These are phyloP conservation scores for Enteromius anoplus DNA, from an alignment of 2,797 vertebrate species.

Conservation along the genomic window DNA sequence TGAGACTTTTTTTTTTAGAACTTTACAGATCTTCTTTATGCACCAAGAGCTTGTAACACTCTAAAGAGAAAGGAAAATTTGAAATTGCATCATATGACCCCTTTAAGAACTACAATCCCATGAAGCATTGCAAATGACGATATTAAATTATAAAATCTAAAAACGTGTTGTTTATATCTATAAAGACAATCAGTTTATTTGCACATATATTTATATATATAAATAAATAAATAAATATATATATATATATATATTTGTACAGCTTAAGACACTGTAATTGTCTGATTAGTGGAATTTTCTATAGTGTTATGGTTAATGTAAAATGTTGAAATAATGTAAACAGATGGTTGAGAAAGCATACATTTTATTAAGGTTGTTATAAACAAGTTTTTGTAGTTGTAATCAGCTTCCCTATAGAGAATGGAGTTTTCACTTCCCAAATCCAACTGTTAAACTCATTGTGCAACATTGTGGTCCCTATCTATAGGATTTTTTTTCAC, in stretches of 20 bases:
- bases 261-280: neutral
- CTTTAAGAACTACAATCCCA: neutral
- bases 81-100: too few relatives aligned
- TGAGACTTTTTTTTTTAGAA: too few relatives aligned
- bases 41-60: too few relatives aligned
- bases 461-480: neutral
- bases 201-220: neutral
- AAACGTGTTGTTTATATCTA: neutral
- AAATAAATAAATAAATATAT: neutral
- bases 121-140: neutral
- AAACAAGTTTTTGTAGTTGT: neutral
- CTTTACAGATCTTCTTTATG: too few relatives aligned
- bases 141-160: neutral
- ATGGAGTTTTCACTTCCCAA: neutral
- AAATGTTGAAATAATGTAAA: neutral
- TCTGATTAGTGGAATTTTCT: neutral
- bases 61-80: too few relatives aligned
- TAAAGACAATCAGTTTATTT: neutral
- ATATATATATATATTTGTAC: neutral
- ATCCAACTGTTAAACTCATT: neutral
- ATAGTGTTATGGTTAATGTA: neutral
- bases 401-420: neutral
- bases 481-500: neutral
- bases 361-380: neutral
- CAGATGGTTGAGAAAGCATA: neutral